A percentile compares a stretch with the other conserved stretches of the same genome.
Evolutionary conservation across 2,888 invertebrate species (phyloP).

Genomic region (Drosophila meridiana): DNA sequence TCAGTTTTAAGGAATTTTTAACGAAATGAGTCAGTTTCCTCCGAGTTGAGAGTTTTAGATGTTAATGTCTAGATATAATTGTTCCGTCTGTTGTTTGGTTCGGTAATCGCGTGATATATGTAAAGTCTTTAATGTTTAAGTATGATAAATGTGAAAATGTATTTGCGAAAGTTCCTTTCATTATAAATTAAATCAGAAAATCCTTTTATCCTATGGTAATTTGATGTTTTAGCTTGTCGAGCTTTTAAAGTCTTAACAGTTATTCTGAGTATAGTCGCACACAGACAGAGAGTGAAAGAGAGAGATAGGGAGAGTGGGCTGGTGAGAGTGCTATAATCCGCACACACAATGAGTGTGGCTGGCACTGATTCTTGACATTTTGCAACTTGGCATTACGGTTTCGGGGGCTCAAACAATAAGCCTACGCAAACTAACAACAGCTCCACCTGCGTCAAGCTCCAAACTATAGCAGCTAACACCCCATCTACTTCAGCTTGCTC

Average conservation of each 20-base stretch:
- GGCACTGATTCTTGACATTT: constrained; percentile 65
- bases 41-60: not conserved
- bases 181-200: constrained; percentile 49
- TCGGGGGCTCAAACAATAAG: constrained; percentile 65
- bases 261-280: constrained; percentile 30
- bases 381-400: constrained; percentile 62
- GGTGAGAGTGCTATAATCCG: constrained; percentile 43
- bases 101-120: constrained; percentile 24
- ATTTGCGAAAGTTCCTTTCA: constrained; percentile 54
- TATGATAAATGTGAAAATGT: constrained; percentile 38
- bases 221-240: constrained; percentile 63
- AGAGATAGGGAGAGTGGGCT: constrained; percentile 11
- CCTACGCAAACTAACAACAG: constrained; percentile 73
- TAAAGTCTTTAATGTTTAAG: constrained; percentile 27
- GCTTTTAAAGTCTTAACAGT: constrained; percentile 51
- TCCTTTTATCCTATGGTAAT: constrained; percentile 65
- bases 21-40: not conserved
- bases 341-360: constrained; percentile 27
- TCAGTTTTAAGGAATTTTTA: not conserved
- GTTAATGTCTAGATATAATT: constrained; percentile 4
- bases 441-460: constrained; percentile 52
- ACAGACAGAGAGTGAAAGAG: constrained; percentile 1
- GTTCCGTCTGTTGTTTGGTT: constrained; percentile 18
- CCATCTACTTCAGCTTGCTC: constrained; percentile 12
- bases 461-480: constrained; percentile 18